phyloP scores from a whole-genome alignment of 2,888 invertebrate species.

The Antheraea yamamai region DNA sequence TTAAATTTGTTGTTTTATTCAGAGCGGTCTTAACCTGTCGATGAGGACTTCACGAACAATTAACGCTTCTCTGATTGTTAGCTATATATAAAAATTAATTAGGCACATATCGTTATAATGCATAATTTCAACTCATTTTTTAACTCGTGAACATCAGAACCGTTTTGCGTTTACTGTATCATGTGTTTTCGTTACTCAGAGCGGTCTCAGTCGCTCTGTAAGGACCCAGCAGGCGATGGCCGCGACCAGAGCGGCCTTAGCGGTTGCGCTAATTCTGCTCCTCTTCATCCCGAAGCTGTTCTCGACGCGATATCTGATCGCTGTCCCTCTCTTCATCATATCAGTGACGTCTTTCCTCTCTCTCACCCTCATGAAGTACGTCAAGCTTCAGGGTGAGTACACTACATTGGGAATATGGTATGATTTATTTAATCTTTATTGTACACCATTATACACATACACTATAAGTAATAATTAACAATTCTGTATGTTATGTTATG shows the following conservation, averaged over 20 bases:
- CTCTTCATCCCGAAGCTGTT: constrained; percentile 38
- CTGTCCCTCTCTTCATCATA: constrained; percentile 52
- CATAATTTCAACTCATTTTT: too few relatives aligned
- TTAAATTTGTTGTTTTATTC: too few relatives aligned
- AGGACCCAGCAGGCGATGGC: constrained; percentile 58
- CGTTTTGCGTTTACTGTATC: too few relatives aligned
- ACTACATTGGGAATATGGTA: neutral
- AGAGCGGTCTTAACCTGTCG: too few relatives aligned
- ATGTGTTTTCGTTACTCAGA: constrained; percentile 39
- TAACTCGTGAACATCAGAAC: too few relatives aligned
- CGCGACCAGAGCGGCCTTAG: constrained; percentile 49
- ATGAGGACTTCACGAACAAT: too few relatives aligned
- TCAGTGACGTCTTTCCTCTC: constrained; percentile 41
- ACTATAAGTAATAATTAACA: neutral
- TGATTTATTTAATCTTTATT: neutral
- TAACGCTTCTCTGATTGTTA: too few relatives aligned
- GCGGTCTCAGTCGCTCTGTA: constrained; percentile 57
- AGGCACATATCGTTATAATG: too few relatives aligned
- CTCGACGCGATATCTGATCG: constrained; percentile 51
- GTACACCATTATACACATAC: too few relatives aligned
- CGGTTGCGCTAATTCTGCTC: constrained; percentile 32
- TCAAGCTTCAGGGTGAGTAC: constrained; percentile 52
- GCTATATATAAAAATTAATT: too few relatives aligned
- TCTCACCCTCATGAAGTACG: constrained; percentile 47
- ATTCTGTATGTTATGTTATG: neutral